These are phyloP conservation scores for Chouioia cunea DNA, from an alignment of 2,888 invertebrate species.

Conservation along the genomic window DNA sequence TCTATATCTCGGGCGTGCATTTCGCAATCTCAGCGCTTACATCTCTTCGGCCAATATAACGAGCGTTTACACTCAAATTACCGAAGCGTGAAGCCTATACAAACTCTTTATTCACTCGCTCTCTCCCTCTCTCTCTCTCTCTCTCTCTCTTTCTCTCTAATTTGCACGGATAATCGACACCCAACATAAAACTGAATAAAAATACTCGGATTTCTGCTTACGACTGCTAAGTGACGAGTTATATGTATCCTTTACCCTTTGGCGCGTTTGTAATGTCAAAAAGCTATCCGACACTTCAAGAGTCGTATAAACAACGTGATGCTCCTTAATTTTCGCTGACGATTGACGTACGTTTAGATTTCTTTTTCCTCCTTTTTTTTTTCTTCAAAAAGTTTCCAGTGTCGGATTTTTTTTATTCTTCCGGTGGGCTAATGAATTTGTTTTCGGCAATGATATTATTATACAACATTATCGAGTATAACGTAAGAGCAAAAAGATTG, in stretches of 20 bases:
- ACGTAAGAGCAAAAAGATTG: no score
- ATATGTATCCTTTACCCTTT: not conserved
- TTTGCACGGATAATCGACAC: constrained; percentile 10
- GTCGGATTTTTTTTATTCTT: no score
- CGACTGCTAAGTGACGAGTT: no score
- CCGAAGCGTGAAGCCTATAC: constrained; percentile 7
- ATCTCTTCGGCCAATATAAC: constrained; percentile 29
- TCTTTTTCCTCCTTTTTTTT: constrained; percentile 5
- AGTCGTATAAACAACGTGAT: constrained; percentile 33
- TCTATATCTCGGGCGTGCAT: not conserved
- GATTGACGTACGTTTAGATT: not conserved
- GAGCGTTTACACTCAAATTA: constrained; percentile 35
- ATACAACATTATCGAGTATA: no score
- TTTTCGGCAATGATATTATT: no score
- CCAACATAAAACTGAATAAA: not conserved
- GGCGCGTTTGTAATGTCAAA: not conserved
- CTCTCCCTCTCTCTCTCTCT: no score
- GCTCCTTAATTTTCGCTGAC: constrained; percentile 42
- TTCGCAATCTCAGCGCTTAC: constrained; percentile 21
- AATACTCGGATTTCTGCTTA: not conserved
- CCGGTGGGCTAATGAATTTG: no score
- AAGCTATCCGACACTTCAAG: constrained; percentile 22
- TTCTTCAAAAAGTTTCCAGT: no score
- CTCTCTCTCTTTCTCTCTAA: constrained; percentile 20
- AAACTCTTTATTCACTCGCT: no score